These are phyloP conservation scores for Nipponacmea schrenckii DNA, from an alignment of 2,888 invertebrate species.

Conservation along the genomic window DNA sequence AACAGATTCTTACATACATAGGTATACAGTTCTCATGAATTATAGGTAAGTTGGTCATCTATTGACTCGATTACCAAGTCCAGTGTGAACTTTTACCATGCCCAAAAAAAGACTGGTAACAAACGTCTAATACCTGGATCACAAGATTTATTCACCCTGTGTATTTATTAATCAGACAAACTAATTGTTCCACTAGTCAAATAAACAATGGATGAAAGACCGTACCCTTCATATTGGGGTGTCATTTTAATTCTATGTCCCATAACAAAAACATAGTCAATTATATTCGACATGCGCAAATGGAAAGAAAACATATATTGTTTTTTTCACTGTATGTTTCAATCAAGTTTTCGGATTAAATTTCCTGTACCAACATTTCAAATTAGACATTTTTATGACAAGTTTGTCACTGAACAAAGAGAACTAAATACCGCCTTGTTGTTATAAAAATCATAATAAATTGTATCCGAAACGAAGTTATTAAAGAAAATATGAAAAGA, in stretches of 20 bases:
- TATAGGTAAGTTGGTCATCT: too few species aligned
- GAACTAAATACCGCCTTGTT: neutral
- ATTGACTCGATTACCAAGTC: too few species aligned
- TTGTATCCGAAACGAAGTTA: neutral
- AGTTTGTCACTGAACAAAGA: neutral
- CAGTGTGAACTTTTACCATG: too few species aligned
- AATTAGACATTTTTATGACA: neutral
- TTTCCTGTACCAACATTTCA: neutral
- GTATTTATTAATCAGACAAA: neutral
- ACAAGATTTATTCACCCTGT: neutral
- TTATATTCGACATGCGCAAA: slow-evolving; percentile 5
- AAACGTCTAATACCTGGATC: too few species aligned
- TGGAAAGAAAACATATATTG: slow-evolving; percentile 2
- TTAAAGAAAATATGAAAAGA: neutral
- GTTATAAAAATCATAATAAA: neutral
- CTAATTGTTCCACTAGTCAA: neutral
- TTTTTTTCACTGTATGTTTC: slow-evolving; percentile 2
- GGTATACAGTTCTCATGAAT: too few species aligned
- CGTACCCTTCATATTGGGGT: neutral
- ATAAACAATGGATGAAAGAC: slow-evolving; percentile 2
- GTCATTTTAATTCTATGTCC: neutral
- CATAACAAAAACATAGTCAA: slow-evolving; percentile 2
- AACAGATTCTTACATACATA: too few species aligned
- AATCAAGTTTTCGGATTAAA: neutral
- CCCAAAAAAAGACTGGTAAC: too few species aligned